These are phyloP conservation scores for Melipona beecheii DNA, from an alignment of 2,888 invertebrate genomes.

Conservation along the genomic window DNA sequence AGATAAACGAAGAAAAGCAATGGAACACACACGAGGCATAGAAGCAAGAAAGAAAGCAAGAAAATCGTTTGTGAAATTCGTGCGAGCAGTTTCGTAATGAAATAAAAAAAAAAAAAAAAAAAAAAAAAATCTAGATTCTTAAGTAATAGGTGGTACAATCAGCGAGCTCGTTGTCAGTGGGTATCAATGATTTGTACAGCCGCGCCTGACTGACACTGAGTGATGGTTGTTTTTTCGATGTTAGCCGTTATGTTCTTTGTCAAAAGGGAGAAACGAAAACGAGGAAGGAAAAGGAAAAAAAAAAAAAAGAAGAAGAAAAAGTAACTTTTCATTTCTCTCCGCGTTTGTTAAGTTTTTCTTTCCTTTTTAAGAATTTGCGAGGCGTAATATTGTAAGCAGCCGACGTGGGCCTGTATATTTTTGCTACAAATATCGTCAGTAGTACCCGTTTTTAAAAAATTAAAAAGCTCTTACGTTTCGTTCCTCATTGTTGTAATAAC, in stretches of 20 bases:
- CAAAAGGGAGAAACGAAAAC: constrained; percentile 35
- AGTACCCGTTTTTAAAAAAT: constrained; percentile 45
- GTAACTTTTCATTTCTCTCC: constrained; percentile 46
- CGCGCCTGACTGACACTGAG: constrained; percentile 63
- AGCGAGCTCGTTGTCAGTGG: constrained; percentile 64
- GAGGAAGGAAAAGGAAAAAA: constrained; percentile 10
- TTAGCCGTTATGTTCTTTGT: constrained; percentile 69
- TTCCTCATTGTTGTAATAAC: constrained; percentile 13
- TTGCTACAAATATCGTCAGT: constrained; percentile 71
- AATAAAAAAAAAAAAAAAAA: too few species aligned
- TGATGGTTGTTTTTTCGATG: constrained; percentile 60
- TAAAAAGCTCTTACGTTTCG: constrained; percentile 24
- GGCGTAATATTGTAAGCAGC: constrained; percentile 54
- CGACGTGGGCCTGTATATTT: constrained; percentile 68
- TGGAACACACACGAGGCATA: too few species aligned
- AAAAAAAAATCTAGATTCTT: constrained; percentile 62
- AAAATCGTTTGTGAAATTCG: constrained; percentile 63
- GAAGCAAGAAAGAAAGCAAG: too few species aligned
- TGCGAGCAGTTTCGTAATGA: constrained; percentile 65
- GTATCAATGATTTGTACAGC: constrained; percentile 69
- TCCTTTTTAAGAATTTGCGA: constrained; percentile 49
- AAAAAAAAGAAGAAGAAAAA: constrained; percentile 9
- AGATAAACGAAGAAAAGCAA: neutral
- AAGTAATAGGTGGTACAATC: constrained; percentile 64
- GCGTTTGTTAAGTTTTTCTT: constrained; percentile 62